Conservation (phyloP, 2,888 invertebrate species). For the Pseudococcus viburni region DNA sequence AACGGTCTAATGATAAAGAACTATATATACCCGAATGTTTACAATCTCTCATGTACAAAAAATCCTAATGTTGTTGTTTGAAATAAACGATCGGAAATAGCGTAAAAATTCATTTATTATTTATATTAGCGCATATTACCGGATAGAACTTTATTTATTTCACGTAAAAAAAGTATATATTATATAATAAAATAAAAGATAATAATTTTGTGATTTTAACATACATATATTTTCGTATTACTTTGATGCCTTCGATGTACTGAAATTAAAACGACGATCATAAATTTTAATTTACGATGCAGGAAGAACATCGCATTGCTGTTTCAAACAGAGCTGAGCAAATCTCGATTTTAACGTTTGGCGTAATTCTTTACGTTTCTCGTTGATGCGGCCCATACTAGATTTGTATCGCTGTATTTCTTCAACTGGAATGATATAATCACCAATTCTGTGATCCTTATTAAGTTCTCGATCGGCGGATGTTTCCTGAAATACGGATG, state of each 20-base stretch:
- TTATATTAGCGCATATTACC: slow-evolving; percentile 55
- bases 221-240: slow-evolving; percentile 54
- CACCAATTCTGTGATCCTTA: slow-evolving; percentile 61
- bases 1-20: slow-evolving; percentile 74
- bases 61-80: background rate
- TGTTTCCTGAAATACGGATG: slow-evolving; percentile 61
- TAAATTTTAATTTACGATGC: slow-evolving; percentile 8
- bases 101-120: slow-evolving; percentile 57
- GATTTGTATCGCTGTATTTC: slow-evolving; percentile 90
- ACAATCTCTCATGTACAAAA: slow-evolving; percentile 60
- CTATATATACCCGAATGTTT: slow-evolving; percentile 70
- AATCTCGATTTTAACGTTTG: slow-evolving; percentile 87
- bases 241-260: slow-evolving; percentile 39
- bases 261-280: slow-evolving; percentile 35
- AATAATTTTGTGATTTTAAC: slow-evolving; percentile 53
- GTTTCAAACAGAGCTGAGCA: slow-evolving; percentile 73
- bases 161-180: slow-evolving; percentile 55
- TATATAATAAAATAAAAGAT: slow-evolving; percentile 55
- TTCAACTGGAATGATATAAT: slow-evolving; percentile 67
- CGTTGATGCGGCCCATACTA: slow-evolving; percentile 82
- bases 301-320: slow-evolving; percentile 50
- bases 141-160: slow-evolving; percentile 57
- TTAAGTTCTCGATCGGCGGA: slow-evolving; percentile 57
- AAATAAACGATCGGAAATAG: slow-evolving; percentile 19
- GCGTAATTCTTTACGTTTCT: slow-evolving; percentile 86